A percentile compares a stretch with the other conserved stretches of the same genome.
These are phyloP conservation scores for Drosophila setifemur DNA, from an alignment of 1,140 invertebrate species.

Conservation along the genomic window DNA sequence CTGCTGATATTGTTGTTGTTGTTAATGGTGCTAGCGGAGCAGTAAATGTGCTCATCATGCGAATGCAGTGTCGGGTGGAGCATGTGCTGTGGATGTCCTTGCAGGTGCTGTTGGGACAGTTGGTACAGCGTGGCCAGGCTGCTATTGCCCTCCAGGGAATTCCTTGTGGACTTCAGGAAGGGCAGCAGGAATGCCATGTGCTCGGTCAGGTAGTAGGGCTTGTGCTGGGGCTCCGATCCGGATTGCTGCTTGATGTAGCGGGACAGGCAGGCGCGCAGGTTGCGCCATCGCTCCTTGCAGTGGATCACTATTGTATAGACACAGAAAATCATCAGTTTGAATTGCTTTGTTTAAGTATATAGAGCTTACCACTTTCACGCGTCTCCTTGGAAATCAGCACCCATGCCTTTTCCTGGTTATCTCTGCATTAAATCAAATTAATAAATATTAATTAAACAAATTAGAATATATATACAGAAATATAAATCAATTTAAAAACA, in stretches of 20 bases:
- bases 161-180: slow-evolving; percentile 74
- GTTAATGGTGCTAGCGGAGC: slow-evolving; percentile 42
- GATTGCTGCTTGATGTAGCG: slow-evolving; percentile 79
- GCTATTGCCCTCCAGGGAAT: slow-evolving; percentile 64
- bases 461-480: no score
- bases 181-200: slow-evolving; percentile 81
- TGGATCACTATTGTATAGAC: slow-evolving; percentile 61
- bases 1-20: slow-evolving; percentile 28
- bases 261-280: slow-evolving; percentile 77
- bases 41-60: slow-evolving; percentile 53
- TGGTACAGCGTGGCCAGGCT: slow-evolving; percentile 63
- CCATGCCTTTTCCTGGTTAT: slow-evolving; percentile 81
- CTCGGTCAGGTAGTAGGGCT: slow-evolving; percentile 81
- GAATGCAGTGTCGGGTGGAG: slow-evolving; percentile 28
- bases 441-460: no score
- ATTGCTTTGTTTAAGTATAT: background rate
- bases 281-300: slow-evolving; percentile 81
- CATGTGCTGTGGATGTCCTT: slow-evolving; percentile 9
- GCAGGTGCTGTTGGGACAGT: slow-evolving; percentile 63
- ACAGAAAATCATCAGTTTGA: background rate
- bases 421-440: slow-evolving; percentile 52
- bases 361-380: slow-evolving; percentile 65
- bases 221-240: slow-evolving; percentile 72
- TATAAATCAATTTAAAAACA: no score
- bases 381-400: slow-evolving; percentile 82